Conservation (phyloP, 1,140 invertebrate species). For the Tetranychus cinnabarinus region DNA sequence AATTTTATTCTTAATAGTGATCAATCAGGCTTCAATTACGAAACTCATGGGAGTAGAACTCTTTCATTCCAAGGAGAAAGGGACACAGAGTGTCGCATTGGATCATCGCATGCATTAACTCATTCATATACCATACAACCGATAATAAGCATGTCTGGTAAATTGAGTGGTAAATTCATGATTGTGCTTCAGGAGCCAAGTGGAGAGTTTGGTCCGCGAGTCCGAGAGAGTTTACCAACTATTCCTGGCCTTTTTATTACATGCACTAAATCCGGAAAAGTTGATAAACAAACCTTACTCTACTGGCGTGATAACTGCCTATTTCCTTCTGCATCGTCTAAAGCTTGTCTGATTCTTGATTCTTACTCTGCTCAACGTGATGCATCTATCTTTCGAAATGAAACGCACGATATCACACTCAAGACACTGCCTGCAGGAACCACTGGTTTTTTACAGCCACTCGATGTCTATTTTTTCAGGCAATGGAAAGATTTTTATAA, state of each 20-base stretch:
- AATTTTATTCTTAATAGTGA: not conserved
- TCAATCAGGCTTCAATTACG: not conserved
- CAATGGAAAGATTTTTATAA: not conserved
- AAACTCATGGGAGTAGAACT: not conserved
- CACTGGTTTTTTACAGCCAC: not conserved
- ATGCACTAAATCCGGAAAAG: not conserved
- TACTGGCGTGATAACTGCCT: not conserved
- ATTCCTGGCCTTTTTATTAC: not conserved
- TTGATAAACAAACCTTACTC: not conserved
- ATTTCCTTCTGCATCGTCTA: not conserved
- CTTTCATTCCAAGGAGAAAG: not conserved
- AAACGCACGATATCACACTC: not conserved
- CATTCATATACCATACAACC: not conserved
- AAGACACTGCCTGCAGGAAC: not conserved
- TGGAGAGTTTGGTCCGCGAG: not conserved
- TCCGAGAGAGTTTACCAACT: not conserved
- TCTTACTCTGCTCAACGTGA: not conserved
- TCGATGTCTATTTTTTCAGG: not conserved
- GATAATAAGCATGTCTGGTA: not conserved
- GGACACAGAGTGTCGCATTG: not conserved
- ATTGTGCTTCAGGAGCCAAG: not conserved
- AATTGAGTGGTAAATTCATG: not conserved
- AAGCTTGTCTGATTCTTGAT: not conserved
- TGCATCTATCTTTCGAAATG: not conserved
- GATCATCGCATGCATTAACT: not conserved